Evolutionary conservation across 2,797 vertebrate genomes (phyloP), one percentile per base, ranked within the genome.

Genomic region (Bovichtus variegatus): DNA sequence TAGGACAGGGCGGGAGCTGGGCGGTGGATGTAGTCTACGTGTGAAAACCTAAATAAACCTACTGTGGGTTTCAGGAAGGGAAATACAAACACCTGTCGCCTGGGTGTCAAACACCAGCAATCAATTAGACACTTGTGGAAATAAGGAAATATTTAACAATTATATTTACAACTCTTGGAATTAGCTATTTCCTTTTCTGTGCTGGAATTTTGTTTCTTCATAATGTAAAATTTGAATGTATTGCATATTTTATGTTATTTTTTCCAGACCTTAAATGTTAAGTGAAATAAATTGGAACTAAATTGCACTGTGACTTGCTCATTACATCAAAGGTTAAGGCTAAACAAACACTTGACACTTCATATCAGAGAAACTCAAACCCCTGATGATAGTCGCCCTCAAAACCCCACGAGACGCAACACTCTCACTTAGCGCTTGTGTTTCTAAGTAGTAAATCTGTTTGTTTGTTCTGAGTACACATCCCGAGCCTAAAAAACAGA

Each of bases 11-110:
- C 41, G 15, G 64, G 76, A 76, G 73, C 19, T 46, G 55, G 75
- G 61, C 21, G 64, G 73, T 80, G 75, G 76, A 81, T 90, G 74
- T 81, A 83, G 89, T 76, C 88, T 83, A 23, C 25, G 31, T 90
- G 90, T 89, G 91, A 92, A 91, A 93, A 84, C 87, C 84, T 86
- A 92, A 92, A 94, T 90, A 92, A 94, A 91, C 88, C 78, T 36
- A 67, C 71, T 54, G 76, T 58, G 71, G 58, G 29, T 87, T 92
- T 84, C 74, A 80, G 87, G 76, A 83, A 83, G 80, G 84, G 87
- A 87, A 91, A 91, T 65, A 82, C 86, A 92, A 92, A 91, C 89
- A 92, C 81, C 70, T 91, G 87, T 82, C 87, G 15, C 81, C 74
- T 70, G 59, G 73, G 88, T 91, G 92, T 89, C 77, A 93, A 95